These are phyloP conservation scores for Phymanthus crucifer DNA, from an alignment of 92 coral and sea anemone species.

Conservation along the genomic window DNA sequence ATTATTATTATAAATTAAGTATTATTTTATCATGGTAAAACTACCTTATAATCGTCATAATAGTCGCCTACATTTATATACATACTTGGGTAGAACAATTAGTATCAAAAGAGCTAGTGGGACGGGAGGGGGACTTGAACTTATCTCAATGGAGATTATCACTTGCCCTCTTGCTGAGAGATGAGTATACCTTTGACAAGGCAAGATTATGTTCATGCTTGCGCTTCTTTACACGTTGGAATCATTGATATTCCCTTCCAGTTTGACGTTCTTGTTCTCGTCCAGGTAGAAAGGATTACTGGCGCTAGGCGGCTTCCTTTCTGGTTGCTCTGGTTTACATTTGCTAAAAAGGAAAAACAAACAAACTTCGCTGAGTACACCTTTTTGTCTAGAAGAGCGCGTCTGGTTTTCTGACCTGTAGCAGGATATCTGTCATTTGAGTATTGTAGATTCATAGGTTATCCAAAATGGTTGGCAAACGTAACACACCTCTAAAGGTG, in stretches of 20 bases:
- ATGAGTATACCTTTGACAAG: neutral
- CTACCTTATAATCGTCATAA: neutral
- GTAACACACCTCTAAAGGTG: too few species aligned
- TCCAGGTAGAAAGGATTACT: slow-evolving; percentile 39
- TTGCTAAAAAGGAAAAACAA: neutral
- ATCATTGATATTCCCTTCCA: slow-evolving; percentile 8
- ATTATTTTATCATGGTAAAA: neutral
- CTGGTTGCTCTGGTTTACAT: neutral
- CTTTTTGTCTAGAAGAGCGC: too few species aligned
- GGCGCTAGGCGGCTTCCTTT: slow-evolving; percentile 23
- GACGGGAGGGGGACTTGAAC: too few species aligned
- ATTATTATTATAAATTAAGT: neutral
- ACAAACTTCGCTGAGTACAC: neutral
- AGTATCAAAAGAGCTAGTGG: neutral
- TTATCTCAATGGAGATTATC: too few species aligned
- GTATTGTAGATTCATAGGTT: too few species aligned
- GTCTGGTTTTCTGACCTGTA: too few species aligned
- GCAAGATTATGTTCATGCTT: neutral
- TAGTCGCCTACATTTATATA: neutral
- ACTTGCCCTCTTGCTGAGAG: neutral
- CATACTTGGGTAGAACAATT: neutral
- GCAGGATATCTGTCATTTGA: too few species aligned
- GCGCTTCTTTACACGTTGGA: slow-evolving; percentile 6
- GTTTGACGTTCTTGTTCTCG: slow-evolving; percentile 30
- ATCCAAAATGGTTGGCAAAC: too few species aligned